These are phyloP conservation scores for Coturnix japonica DNA, from an alignment of 2,113 vertebrate species.

Conservation along the genomic window DNA sequence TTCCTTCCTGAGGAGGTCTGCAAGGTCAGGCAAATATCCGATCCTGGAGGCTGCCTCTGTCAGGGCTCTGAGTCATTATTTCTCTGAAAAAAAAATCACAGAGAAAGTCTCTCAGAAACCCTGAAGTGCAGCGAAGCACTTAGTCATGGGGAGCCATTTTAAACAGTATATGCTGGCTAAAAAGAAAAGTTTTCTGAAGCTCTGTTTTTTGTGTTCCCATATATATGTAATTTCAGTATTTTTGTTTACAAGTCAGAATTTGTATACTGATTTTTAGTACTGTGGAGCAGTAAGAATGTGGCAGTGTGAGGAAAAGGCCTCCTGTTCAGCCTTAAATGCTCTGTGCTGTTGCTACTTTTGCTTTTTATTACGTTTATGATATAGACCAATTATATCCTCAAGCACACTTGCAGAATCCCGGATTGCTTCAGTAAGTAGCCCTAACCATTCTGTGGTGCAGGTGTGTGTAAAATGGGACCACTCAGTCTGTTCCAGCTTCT, in stretches of 20 bases:
- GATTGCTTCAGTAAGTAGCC: background rate
- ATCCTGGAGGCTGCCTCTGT: constrained; percentile 41
- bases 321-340: background rate
- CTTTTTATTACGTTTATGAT: background rate
- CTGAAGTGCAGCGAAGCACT: background rate
- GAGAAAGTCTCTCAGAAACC: background rate
- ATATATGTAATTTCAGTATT: background rate
- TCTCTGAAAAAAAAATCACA: background rate
- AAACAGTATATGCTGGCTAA: background rate
- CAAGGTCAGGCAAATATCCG: constrained; percentile 68
- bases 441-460: accelerated
- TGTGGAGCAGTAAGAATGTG: background rate
- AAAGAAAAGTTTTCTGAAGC: background rate
- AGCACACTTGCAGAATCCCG: background rate
- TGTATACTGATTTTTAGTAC: background rate
- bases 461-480: background rate
- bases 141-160: background rate
- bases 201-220: background rate
- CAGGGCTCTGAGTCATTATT: constrained; percentile 18
- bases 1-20: constrained; percentile 75
- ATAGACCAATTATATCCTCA: background rate
- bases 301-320: background rate
- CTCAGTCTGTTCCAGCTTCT: background rate
- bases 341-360: background rate
- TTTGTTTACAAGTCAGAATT: background rate